Evolutionary conservation across 1,140 invertebrate genomes (phyloP), one percentile per base, ranked within the genome.

Genomic region (Drosophila fuyamai): DNA sequence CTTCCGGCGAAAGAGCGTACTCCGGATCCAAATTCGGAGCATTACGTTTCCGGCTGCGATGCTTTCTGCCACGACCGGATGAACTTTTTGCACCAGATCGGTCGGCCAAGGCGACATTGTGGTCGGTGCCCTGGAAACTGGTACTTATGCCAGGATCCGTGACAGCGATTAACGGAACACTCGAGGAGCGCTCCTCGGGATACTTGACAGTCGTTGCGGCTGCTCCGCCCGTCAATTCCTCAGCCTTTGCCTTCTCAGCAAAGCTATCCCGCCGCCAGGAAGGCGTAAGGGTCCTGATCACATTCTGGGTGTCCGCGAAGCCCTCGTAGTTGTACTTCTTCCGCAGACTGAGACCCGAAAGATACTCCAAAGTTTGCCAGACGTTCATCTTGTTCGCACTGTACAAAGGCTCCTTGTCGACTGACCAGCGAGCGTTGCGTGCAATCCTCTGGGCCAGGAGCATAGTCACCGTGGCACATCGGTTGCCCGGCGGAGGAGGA

Each of bases 381-480:
- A 92, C 91, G 62, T 92, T 92, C 91, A 92, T 92, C 60, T 80
- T 92, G 88, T 91, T 92, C 60, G 90, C 55, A 79, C 86, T 67
- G 85, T 84, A 91, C 71, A 76, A 81, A 55, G 85, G 79, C 68
- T 92, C 84, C 43, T 81, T 78, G 65, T 90, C 91, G 88, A 92
- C 91, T 92, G 91, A 91, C 91, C 91, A 92, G 63, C 83, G 74
- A 75, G 90, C 78, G 67, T 75, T 91, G 72, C 84, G 84, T 77
- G 84, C 84, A 54, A 92, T 92, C 38, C 88, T 72, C 50, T 91
- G 82, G 74, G 91, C 91, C 48, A 92, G 76, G 61, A 92, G 89
- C 90, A 92, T 90, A 62, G 91, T 92, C 18, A 92, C 90, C 67
- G 91, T 91, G 40, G 88, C 72, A 35, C 83, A 91, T 12, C 73